Percentiles rank a stretch among this genome's conserved stretches.
These are phyloP conservation scores for Borostomias antarcticus DNA, from an alignment of 2,797 vertebrate genomes.

Conservation along the genomic window DNA sequence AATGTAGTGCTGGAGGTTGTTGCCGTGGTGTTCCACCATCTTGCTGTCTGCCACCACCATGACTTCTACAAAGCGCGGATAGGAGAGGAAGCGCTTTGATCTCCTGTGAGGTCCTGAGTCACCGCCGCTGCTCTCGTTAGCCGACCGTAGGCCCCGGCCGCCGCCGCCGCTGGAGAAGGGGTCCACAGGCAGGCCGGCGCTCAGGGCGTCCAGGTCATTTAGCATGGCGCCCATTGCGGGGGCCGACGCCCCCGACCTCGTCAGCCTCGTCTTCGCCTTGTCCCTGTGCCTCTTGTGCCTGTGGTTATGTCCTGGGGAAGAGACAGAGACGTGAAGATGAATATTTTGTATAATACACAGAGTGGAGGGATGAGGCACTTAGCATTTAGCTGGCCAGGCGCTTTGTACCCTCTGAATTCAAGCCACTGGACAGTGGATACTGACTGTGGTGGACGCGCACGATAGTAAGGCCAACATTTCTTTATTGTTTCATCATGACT, in stretches of 20 bases:
- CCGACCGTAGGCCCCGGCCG: slow-evolving; percentile 49
- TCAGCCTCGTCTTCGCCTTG: slow-evolving; percentile 66
- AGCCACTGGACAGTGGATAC: neutral
- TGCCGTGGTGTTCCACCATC: slow-evolving; percentile 96
- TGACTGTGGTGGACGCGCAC: too few relatives aligned
- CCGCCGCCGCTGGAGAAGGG: slow-evolving; percentile 65
- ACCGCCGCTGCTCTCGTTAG: slow-evolving; percentile 61
- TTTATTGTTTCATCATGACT: neutral
- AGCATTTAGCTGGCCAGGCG: too few relatives aligned
- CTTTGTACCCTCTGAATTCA: neutral
- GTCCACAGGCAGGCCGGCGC: slow-evolving; percentile 67
- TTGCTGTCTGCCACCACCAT: slow-evolving; percentile 98
- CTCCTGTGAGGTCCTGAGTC: slow-evolving; percentile 85
- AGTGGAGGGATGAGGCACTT: too few relatives aligned
- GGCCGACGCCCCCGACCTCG: slow-evolving; percentile 36
- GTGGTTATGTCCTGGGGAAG: slow-evolving; percentile 78
- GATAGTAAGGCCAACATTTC: neutral
- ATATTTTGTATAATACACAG: neutral
- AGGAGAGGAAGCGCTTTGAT: slow-evolving; percentile 95
- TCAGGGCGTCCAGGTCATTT: slow-evolving; percentile 79
- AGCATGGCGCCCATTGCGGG: slow-evolving; percentile 65
- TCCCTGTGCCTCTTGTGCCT: slow-evolving; percentile 77
- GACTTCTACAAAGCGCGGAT: slow-evolving; percentile 97
- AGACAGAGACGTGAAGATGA: neutral
- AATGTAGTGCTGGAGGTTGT: slow-evolving; percentile 96